Conservation (phyloP, 2,113 vertebrate genomes). For the Galeopterus variegatus region DNA sequence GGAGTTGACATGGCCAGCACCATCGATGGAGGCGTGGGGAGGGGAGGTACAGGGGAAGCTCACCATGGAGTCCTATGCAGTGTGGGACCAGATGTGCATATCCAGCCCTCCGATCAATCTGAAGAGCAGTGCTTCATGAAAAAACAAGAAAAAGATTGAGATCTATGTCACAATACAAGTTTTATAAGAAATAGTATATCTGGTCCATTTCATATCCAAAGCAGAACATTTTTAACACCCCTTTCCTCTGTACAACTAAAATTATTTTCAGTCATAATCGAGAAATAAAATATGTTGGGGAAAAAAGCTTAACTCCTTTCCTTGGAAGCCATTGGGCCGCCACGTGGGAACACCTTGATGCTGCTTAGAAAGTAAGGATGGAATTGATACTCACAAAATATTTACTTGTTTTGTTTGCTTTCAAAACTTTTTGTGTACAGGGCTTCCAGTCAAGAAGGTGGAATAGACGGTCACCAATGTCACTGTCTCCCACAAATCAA, state of each 20-base stretch:
- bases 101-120: no score
- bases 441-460: no score
- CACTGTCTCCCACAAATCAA: no score
- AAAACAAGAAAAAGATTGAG: not conserved
- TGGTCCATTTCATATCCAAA: not conserved
- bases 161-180: not conserved
- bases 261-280: not conserved
- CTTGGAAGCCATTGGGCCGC: no score
- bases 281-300: not conserved
- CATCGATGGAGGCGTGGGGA: not conserved
- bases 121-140: not conserved
- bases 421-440: no score
- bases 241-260: not conserved
- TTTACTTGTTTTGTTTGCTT: no score
- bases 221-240: not conserved
- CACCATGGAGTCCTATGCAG: not conserved
- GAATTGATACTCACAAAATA: no score
- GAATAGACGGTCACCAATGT: no score
- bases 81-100: not conserved
- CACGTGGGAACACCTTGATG: no score
- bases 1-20: accelerated
- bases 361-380: no score
- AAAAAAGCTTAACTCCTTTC: no score
- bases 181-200: not conserved
- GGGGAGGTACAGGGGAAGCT: not conserved